A percentile compares a stretch with the other conserved stretches of the same genome.
Evolutionary conservation across 1,140 invertebrate species (phyloP).

Genomic region (Nymphalis io): DNA sequence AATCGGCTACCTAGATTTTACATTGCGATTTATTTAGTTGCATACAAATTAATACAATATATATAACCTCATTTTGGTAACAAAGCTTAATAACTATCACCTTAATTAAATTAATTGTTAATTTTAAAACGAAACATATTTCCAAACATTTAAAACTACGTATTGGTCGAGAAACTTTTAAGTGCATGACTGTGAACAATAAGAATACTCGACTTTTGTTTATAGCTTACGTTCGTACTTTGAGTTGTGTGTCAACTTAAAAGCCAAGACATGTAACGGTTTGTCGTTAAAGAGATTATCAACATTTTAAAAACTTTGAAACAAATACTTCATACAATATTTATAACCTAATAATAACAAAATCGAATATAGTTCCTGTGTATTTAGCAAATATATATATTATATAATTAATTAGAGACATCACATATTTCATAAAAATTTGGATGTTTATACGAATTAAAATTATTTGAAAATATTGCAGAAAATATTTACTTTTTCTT

Average conservation of each 20-base stretch:
- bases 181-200: slow-evolving; percentile 18
- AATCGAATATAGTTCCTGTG: no score
- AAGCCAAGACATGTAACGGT: not conserved
- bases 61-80: no score
- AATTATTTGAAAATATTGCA: no score
- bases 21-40: not conserved
- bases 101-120: slow-evolving; percentile 2
- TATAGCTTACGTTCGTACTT: not conserved
- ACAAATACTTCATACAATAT: no score
- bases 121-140: slow-evolving; percentile 1
- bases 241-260: not conserved
- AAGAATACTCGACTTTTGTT: slow-evolving; percentile 9
- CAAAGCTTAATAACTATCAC: not conserved
- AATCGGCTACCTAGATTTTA: no score
- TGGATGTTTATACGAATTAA: no score
- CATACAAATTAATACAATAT: no score
- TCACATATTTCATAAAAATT: no score
- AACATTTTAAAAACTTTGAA: not conserved
- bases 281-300: slow-evolving; percentile 4
- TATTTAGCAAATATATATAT: no score
- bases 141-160: slow-evolving; percentile 11
- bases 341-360: no score
- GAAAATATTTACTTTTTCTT: no score
- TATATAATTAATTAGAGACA: no score
- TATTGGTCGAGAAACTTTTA: slow-evolving; percentile 6